Base-by-base conservation (phyloP, 2,113 vertebrate species). In the Apaloderma vittatum region DNA sequence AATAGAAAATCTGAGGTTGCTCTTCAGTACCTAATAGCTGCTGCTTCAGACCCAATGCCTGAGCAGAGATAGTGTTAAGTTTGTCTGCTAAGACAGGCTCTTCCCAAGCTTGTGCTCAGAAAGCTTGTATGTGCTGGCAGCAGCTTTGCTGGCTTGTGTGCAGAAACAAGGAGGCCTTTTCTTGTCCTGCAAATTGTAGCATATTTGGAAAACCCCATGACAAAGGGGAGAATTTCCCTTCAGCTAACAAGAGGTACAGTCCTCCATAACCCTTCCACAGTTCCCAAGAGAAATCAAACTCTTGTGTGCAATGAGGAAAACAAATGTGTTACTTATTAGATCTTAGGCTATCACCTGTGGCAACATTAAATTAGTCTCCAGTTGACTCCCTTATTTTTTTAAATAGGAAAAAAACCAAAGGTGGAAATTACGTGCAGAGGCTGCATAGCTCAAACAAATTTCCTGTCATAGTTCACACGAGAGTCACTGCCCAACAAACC, bases 11-110 rank as follows among this genome's bases (percentile, higher is more conserved):
- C 23, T 73, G 49, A 73, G 20, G 32, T 26, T 7, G 4, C 29
- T 67, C 20, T 77, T 65, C 57, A 78, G 15, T 43, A 26, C 15
- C 34, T 3, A 1, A 10, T 5, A 62, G 15, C 23, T 75, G 37
- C 34, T 36, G 3, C 29, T 52, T 15, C 29, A 88, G 17, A 21
- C 49, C 21, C 2, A 0, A 2, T 76, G 18, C 21, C 9, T 20
- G 23, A 52, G 21, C 29, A 63, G 45, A 55, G 23, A 4, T 5
- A 59, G 66, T 51, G 3, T 34, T 16, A 57, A 16, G 10, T 7
- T 88, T 40, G 8, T 63, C 55, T 79, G 57, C 61, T 59, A 34
- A 67, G 51, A 9, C 11, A 78, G 32, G 9, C 16, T 79, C 12
- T 82, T 80, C 15, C 37, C 18, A 55, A 54, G 7, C 29, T 61